phyloP scores from a whole-genome alignment of 2,113 vertebrate species.

The Thalassarche chlororhynchos region DNA sequence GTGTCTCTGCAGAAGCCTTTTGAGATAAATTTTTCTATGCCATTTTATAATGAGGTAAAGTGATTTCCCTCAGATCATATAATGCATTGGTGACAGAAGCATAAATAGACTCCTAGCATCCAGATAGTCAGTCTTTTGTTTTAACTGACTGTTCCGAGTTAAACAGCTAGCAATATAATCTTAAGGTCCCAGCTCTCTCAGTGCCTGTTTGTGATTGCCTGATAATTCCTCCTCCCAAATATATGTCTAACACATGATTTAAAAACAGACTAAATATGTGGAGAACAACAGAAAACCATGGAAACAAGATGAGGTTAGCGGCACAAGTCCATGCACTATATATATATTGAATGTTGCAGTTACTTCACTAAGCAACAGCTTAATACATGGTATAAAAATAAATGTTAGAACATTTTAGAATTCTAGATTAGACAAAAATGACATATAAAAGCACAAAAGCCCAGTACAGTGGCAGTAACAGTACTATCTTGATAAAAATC shows the following conservation, averaged over 20 bases:
- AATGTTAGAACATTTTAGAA: background rate
- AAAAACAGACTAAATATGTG: background rate
- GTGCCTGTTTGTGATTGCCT: background rate
- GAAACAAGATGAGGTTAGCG: constrained; percentile 46
- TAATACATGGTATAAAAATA: constrained; percentile 21
- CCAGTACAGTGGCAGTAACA: background rate
- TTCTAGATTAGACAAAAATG: background rate
- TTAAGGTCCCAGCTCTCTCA: background rate
- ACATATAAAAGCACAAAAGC: background rate
- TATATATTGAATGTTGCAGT: background rate
- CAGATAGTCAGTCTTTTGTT: background rate
- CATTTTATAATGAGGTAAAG: background rate
- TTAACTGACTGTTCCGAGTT: background rate
- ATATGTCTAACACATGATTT: background rate
- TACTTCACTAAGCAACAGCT: constrained; percentile 35
- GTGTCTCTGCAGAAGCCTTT: background rate
- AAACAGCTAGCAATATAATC: background rate
- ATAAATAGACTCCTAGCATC: background rate
- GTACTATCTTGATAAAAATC: background rate
- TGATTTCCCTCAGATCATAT: background rate
- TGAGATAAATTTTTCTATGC: background rate
- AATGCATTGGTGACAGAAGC: background rate
- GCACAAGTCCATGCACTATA: constrained; percentile 26
- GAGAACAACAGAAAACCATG: constrained; percentile 58
- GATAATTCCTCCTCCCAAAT: background rate